phyloP scores from a whole-genome alignment of 2,797 vertebrate genomes.

The Anableps anableps region DNA sequence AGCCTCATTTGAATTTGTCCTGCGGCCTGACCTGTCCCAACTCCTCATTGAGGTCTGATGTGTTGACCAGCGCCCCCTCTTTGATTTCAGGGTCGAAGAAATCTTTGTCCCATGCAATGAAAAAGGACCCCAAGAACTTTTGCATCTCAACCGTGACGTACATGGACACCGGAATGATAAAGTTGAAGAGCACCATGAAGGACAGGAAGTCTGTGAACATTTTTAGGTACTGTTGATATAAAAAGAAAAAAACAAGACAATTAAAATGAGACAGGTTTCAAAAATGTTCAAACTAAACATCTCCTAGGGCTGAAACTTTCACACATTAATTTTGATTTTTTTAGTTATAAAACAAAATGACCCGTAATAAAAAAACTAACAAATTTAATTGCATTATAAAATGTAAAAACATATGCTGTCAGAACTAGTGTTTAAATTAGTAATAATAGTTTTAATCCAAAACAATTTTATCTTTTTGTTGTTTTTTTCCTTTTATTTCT shows the following conservation, averaged over 20 bases:
- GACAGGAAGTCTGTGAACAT: conserved; percentile 99
- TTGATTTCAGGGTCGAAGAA: conserved; percentile 93
- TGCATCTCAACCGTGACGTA: conserved; percentile 99
- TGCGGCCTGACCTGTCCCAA: conserved; percentile 90
- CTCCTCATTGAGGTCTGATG: conserved; percentile 97
- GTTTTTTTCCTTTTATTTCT: background rate
- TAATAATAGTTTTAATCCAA: background rate
- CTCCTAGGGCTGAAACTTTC: background rate
- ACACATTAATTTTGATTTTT: background rate
- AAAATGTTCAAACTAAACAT: background rate
- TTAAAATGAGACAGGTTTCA: background rate
- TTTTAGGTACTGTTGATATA: conserved; percentile 86
- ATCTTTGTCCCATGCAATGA: conserved; percentile 97
- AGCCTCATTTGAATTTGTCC: background rate
- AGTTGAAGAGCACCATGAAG: conserved; percentile 99
- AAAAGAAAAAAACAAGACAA: background rate
- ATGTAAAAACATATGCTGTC: background rate
- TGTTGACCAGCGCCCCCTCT: conserved; percentile 96
- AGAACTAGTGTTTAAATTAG: background rate
- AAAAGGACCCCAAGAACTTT: conserved; percentile 98
- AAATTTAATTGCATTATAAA: background rate
- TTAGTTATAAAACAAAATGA: background rate
- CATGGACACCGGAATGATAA: conserved; percentile 99
- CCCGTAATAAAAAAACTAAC: background rate
- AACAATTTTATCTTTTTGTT: background rate